Evolutionary conservation across 2,888 invertebrate species (phyloP).

Genomic region (Antitype chi): DNA sequence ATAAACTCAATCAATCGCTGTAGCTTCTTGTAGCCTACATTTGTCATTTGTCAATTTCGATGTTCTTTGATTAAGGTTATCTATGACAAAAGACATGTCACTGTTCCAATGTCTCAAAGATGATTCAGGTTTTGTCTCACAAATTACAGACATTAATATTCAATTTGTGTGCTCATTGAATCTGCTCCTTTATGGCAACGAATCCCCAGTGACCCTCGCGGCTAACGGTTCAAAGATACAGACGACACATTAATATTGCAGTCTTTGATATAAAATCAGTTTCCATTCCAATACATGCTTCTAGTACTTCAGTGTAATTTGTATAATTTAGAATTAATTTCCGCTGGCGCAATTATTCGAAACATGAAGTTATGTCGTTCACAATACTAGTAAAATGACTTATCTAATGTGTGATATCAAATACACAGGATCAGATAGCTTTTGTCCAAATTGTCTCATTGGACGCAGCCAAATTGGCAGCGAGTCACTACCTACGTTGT

Average conservation of each 20-base stretch:
- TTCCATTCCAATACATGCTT: constrained; percentile 22
- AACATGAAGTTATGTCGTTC: not conserved
- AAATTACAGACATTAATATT: constrained; percentile 37
- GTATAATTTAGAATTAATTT: constrained; percentile 4
- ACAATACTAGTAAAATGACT: constrained; percentile 1
- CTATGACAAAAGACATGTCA: not conserved
- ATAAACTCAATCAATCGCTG: not conserved
- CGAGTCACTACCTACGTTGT: constrained; percentile 2
- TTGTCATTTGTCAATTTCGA: not conserved
- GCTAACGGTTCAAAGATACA: constrained; percentile 35
- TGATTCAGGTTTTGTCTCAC: constrained; percentile 5
- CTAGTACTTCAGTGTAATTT: constrained; percentile 6
- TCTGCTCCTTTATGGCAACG: constrained; percentile 20
- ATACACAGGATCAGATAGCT: constrained; percentile 17
- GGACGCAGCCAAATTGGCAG: constrained; percentile 32
- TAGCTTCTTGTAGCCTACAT: constrained; percentile 8
- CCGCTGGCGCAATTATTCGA: not conserved
- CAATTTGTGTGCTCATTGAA: constrained; percentile 32
- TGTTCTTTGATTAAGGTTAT: constrained; percentile 6
- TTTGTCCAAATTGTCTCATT: constrained; percentile 10
- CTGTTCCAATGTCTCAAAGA: constrained; percentile 1
- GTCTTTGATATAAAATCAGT: constrained; percentile 37
- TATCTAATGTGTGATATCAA: constrained; percentile 27
- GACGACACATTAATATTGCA: constrained; percentile 42
- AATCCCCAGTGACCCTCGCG: constrained; percentile 19